Evolutionary conservation across 2,113 vertebrate species (phyloP), one percentile per base, ranked within the genome.

Genomic region (Lepus europaeus): DNA sequence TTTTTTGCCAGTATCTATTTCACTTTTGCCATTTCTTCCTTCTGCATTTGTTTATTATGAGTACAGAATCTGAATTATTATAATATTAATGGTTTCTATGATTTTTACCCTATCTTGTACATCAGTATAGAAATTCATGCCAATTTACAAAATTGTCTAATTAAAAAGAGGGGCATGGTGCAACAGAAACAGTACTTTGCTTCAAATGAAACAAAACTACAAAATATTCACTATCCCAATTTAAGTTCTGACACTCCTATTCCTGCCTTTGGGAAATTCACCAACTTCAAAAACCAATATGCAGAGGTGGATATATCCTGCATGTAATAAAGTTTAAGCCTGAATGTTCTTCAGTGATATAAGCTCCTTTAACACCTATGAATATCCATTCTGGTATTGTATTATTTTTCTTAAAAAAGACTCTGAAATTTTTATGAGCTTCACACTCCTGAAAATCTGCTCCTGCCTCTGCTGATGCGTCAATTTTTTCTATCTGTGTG

Each of bases 381-480:
- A 87, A 31, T 33, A 33, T n/a, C 51, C 49, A 70, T 93, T 81
- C 77, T 36, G 69, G 5, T 19, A 39, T 27, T 79, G 2, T 36
- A 36, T 70, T 92, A 20, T 77, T 51, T 82, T 88, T 82, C 16
- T 49, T 68, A 61, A 36, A 77, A 64, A 63, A 53, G 84, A 68
- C 36, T 70, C 19, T 85, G 33, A 92, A 82, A 72, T 92, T 88
- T 85, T 88, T 56, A 87, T 53, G 68, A 83, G 63, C 19, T 94
- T 91, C 33, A 49, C 51, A 69, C n/a, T 29, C 19, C 51, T 82
- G 19, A 79, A 68, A 87, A 69, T 59, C 59, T 76, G 64, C 51
- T 64, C 68, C 76, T 69, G 27, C 27, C 14, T 81, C 56, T 82
- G 64, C 16, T 56, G 13, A 20, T 20, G 11, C 0, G 23, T 51